phyloP scores from a whole-genome alignment of 2,797 vertebrate genomes.

The Bufotes viridis region DNA sequence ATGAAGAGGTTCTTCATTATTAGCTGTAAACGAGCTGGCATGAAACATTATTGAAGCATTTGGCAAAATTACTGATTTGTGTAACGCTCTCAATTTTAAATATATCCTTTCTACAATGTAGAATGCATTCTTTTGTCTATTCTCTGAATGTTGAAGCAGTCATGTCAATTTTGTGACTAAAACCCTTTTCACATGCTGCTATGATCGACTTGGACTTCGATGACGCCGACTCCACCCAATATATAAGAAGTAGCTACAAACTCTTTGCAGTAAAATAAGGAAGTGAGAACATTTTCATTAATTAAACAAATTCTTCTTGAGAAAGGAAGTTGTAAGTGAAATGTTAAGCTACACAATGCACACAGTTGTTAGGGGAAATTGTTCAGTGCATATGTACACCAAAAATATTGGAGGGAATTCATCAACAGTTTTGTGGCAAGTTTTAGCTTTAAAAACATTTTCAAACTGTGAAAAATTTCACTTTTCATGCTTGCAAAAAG shows the following conservation, averaged over 20 bases:
- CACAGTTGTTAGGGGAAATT: no score
- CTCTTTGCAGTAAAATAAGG: neutral
- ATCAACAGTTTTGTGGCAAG: no score
- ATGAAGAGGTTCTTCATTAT: neutral
- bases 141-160: neutral
- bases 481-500: no score
- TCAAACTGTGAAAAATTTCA: no score
- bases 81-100: no score
- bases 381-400: neutral
- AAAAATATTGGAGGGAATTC: neutral
- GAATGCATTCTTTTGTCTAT: neutral
- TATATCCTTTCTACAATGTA: no score
- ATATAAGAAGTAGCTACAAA: neutral
- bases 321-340: neutral
- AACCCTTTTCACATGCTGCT: neutral
- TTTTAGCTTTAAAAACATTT: no score
- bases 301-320: slow-evolving; percentile 1
- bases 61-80: no score
- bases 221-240: neutral
- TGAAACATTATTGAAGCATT: no score
- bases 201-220: neutral
- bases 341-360: neutral
- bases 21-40: no score
- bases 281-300: neutral
- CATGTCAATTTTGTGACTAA: neutral